Evolutionary conservation across 2,113 vertebrate genomes (phyloP).

Genomic region (Neogobius melanostomus): DNA sequence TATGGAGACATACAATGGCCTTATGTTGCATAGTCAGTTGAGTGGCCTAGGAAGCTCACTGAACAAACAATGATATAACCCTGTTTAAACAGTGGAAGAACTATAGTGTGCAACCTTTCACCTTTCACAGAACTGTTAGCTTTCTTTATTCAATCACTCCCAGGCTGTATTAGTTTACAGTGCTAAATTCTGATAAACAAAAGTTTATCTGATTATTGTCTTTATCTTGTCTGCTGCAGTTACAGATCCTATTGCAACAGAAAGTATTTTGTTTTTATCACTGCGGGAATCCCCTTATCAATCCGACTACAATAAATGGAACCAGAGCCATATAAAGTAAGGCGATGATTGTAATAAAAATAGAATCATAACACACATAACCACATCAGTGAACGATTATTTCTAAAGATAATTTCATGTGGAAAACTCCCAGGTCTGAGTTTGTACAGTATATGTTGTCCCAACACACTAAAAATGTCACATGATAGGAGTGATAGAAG

Average conservation of each 20-base stretch:
- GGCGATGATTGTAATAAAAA: conserved; percentile 15
- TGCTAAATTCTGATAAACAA: neutral
- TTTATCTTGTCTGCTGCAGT: too few species aligned
- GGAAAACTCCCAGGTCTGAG: conserved; percentile 45
- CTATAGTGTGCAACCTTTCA: conserved; percentile 54
- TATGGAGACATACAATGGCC: too few species aligned
- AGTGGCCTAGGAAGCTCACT: conserved; percentile 51
- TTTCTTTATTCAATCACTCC: neutral
- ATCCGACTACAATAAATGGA: conserved; percentile 5
- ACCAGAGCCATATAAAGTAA: conserved; percentile 6
- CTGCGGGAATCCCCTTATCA: conserved; percentile 7
- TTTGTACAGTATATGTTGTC: conserved; percentile 25
- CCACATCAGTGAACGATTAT: conserved; percentile 44
- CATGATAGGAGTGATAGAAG: neutral
- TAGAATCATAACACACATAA: too few species aligned
- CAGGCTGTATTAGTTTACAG: neutral
- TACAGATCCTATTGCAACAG: neutral
- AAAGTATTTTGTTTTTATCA: neutral
- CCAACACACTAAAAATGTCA: conserved; percentile 12
- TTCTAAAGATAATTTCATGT: conserved; percentile 37
- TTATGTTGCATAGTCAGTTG: conserved; percentile 32
- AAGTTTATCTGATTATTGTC: neutral
- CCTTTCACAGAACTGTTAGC: conserved; percentile 60
- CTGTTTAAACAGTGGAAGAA: conserved; percentile 56
- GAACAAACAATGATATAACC: conserved; percentile 73